These are phyloP conservation scores for Lemur catta DNA, from an alignment of 2,797 vertebrate genomes.

Conservation along the genomic window DNA sequence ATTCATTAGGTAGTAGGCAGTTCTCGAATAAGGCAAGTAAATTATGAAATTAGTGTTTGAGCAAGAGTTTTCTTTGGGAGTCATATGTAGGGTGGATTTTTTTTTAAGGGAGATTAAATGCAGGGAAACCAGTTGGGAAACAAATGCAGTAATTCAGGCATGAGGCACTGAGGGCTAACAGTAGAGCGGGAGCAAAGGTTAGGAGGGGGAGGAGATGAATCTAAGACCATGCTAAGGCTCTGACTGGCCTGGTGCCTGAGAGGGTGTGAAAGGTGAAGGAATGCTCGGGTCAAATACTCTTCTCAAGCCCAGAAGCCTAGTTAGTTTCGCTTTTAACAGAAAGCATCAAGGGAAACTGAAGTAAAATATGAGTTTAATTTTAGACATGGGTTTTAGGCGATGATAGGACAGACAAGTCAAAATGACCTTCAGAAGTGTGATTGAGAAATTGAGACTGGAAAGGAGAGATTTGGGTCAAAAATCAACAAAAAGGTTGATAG, in stretches of 20 bases:
- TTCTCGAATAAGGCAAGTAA: background rate
- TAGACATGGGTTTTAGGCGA: constrained; percentile 45
- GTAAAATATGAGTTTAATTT: constrained; percentile 65
- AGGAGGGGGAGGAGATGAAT: background rate
- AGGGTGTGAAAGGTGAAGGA: background rate
- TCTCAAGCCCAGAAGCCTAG: constrained; percentile 2
- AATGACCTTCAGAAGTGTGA: constrained; percentile 17
- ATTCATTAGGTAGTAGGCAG: background rate
- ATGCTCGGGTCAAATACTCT: constrained; percentile 6
- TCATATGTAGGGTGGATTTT: background rate
- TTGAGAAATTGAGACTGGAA: constrained; percentile 13
- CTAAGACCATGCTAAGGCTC: background rate
- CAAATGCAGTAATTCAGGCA: background rate
- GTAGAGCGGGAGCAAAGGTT: background rate
- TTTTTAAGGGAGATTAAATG: background rate
- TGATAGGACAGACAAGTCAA: background rate
- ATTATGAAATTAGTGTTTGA: background rate
- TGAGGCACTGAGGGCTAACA: background rate
- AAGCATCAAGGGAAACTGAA: constrained; percentile 13
- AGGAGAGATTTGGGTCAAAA: constrained; percentile 30
- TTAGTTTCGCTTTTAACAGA: constrained; percentile 45
- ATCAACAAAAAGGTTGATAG: constrained; percentile 16
- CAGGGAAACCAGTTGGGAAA: background rate
- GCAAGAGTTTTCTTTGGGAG: background rate
- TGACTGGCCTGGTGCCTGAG: background rate